Evolutionary conservation across 2,113 vertebrate species (phyloP).

Genomic region (Narcine bancroftii): DNA sequence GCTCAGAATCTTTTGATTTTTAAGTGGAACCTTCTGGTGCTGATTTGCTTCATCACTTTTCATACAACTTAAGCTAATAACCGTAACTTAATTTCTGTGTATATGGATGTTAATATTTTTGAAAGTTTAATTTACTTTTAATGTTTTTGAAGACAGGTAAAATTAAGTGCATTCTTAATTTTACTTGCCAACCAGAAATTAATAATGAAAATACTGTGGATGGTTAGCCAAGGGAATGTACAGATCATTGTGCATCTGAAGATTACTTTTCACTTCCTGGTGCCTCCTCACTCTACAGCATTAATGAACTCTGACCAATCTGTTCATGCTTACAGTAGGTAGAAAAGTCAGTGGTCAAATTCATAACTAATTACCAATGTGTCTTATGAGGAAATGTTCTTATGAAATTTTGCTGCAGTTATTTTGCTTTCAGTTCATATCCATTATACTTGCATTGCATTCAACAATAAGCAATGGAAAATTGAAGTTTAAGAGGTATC

Average conservation of each 20-base stretch:
- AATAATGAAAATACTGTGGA: background rate
- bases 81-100: conserved; percentile 4
- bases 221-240: background rate
- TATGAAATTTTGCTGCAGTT: background rate
- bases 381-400: background rate
- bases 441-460: background rate
- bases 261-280: background rate
- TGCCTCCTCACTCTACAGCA: background rate
- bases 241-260: background rate
- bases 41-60: background rate
- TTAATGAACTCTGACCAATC: background rate
- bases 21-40: background rate
- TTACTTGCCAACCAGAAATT: background rate
- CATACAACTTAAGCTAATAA: background rate
- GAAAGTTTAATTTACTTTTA: background rate
- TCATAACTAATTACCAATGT: background rate
- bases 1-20: conserved; percentile 18
- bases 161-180: conserved; percentile 8
- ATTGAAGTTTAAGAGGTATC: background rate
- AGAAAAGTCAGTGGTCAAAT: background rate
- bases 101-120: conserved; percentile 33
- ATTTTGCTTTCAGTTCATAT: background rate
- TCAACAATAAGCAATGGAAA: background rate
- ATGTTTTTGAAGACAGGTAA: conserved; percentile 6
- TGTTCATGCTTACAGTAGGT: background rate